phyloP scores from a whole-genome alignment of 1,140 invertebrate species.

The Leptoteleia sp. region DNA sequence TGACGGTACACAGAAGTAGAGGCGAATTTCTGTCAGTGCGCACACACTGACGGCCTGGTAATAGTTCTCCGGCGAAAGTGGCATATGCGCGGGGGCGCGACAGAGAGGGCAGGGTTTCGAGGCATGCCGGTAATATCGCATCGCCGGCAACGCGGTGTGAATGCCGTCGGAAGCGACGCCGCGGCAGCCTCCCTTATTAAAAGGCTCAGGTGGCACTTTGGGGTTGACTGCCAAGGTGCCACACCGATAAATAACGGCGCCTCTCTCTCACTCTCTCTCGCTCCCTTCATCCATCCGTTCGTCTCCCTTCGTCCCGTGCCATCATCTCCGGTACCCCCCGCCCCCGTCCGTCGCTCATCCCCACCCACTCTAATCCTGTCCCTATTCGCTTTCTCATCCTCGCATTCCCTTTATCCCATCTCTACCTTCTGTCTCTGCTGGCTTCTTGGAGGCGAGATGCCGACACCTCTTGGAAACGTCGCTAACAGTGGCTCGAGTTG shows the following conservation, averaged over 20 bases:
- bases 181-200: constrained; percentile 65
- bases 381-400: neutral
- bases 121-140: constrained; percentile 65
- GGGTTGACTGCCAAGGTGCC: constrained; percentile 61
- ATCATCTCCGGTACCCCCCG: no score
- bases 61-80: constrained; percentile 19
- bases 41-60: neutral
- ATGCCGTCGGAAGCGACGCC: constrained; percentile 49
- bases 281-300: constrained; percentile 4
- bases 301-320: no score
- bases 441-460: constrained; percentile 13
- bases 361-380: constrained; percentile 3
- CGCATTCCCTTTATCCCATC: constrained; percentile 1
- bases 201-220: constrained; percentile 69
- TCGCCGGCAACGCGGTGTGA: constrained; percentile 52
- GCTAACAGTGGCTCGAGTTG: constrained; percentile 51
- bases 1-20: constrained; percentile 34
- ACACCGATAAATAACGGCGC: constrained; percentile 64
- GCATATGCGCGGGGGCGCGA: constrained; percentile 19
- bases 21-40: constrained; percentile 30
- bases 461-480: constrained; percentile 60
- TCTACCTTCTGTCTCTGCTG: no score
- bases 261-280: no score
- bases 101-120: constrained; percentile 50
- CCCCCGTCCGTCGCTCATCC: neutral